Evolutionary conservation across 1,140 invertebrate species (phyloP).

Genomic region (Macrobrachium rosenbergii): DNA sequence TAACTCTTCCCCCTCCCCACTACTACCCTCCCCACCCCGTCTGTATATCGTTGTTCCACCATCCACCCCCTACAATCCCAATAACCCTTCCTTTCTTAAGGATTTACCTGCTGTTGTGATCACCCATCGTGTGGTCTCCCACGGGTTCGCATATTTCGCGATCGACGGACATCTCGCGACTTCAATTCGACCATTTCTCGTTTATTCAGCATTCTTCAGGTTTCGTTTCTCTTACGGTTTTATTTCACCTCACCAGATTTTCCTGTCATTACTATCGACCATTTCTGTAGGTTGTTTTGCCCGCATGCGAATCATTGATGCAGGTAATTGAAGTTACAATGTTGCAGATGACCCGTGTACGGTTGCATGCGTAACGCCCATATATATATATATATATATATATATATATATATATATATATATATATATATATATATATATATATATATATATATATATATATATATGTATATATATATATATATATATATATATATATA

Average conservation of each 20-base stretch:
- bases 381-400: constrained; percentile 22
- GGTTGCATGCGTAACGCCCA: not conserved
- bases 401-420: constrained; percentile 36
- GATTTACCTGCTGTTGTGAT: not conserved
- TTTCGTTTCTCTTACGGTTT: too few species aligned
- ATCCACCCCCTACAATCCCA: not conserved
- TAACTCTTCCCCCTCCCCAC: constrained; percentile 1
- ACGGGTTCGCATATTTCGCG: too few species aligned
- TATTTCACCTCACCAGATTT: too few species aligned
- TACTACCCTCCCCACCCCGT: not conserved
- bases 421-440: not conserved
- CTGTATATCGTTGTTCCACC: not conserved
- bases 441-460: constrained; percentile 2
- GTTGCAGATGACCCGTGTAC: not conserved
- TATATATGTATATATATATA: not conserved
- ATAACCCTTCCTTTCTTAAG: not conserved
- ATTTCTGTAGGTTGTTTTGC: not conserved
- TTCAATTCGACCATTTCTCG: too few species aligned
- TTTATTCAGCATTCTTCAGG: too few species aligned
- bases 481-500: not conserved
- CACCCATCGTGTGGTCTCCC: not conserved
- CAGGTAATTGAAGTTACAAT: not conserved
- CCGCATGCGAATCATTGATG: not conserved
- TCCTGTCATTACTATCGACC: too few species aligned
- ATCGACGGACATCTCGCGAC: too few species aligned